phyloP scores from a whole-genome alignment of 2,797 vertebrate species.

The Sebastes iracundus region DNA sequence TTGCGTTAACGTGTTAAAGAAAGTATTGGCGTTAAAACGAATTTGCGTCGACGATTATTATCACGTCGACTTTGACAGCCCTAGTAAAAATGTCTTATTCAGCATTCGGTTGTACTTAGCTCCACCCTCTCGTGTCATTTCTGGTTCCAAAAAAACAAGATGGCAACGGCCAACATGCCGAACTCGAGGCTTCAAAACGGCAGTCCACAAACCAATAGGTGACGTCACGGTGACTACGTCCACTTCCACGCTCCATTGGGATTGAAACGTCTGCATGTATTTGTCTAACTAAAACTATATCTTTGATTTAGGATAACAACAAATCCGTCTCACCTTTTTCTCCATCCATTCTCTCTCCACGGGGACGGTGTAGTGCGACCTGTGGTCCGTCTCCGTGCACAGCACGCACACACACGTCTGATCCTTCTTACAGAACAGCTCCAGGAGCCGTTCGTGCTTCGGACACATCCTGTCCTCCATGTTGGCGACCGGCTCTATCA shows the following conservation, averaged over 20 bases:
- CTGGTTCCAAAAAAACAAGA: no score
- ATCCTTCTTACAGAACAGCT: constrained; percentile 86
- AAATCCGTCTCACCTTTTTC: constrained; percentile 76
- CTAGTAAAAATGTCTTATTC: no score
- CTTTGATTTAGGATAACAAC: neutral
- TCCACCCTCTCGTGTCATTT: no score
- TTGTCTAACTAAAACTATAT: neutral
- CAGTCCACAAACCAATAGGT: no score
- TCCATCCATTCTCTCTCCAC: constrained; percentile 84
- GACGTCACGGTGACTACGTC: no score
- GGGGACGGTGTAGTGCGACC: constrained; percentile 83
- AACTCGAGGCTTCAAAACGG: no score
- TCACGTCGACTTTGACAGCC: no score
- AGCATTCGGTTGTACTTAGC: fast-evolving
- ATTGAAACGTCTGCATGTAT: fast-evolving
- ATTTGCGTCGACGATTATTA: no score
- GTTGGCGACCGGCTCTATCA: constrained; percentile 83
- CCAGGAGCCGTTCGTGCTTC: constrained; percentile 83
- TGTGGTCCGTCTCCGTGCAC: constrained; percentile 85
- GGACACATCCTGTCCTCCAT: constrained; percentile 86
- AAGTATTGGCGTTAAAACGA: fast-evolving
- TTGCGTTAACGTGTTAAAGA: no score
- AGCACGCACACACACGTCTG: constrained; percentile 86
- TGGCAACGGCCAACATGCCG: fast-evolving
- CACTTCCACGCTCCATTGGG: no score